A percentile compares a stretch with the other conserved stretches of the same genome.
These are phyloP conservation scores for Catharus fuscescens DNA, from an alignment of 2,113 vertebrate genomes.

Conservation along the genomic window DNA sequence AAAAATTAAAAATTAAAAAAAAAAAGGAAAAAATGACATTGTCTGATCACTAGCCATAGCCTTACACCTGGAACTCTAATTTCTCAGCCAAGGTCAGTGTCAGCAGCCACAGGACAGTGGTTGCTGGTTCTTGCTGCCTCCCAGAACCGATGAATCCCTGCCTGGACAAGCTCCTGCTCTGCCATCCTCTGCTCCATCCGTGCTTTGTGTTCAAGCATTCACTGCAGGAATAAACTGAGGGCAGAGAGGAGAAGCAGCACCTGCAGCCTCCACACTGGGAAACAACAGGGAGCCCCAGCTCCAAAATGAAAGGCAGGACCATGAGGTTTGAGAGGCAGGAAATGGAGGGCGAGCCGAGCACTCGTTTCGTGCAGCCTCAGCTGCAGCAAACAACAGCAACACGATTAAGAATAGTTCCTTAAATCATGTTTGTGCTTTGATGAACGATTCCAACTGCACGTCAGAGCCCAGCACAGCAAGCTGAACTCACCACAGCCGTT, in stretches of 20 bases:
- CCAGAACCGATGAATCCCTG: neutral
- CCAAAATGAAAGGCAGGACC: slow-evolving; percentile 63
- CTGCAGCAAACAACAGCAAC: neutral
- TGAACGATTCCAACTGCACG: neutral
- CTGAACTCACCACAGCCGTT: neutral
- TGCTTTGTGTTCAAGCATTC: neutral
- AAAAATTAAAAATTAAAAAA: fast-evolving
- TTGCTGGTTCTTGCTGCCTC: neutral
- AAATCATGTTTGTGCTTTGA: slow-evolving; percentile 1
- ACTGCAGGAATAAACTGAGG: neutral
- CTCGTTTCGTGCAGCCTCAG: neutral
- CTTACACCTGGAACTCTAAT: neutral
- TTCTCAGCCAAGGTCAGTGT: neutral
- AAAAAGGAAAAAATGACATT: fast-evolving
- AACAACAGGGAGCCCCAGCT: neutral
- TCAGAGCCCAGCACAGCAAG: slow-evolving; percentile 23
- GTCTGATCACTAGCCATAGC: neutral
- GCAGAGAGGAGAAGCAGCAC: neutral
- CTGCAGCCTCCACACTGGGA: neutral
- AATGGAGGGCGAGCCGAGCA: slow-evolving; percentile 48
- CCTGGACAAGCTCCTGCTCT: neutral
- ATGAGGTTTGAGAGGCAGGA: slow-evolving; percentile 48
- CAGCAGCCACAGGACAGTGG: neutral
- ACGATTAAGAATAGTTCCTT: neutral
- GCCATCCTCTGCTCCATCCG: neutral